Conservation (phyloP, 1,140 invertebrate species). For the Druon quercuslanigerum region DNA sequence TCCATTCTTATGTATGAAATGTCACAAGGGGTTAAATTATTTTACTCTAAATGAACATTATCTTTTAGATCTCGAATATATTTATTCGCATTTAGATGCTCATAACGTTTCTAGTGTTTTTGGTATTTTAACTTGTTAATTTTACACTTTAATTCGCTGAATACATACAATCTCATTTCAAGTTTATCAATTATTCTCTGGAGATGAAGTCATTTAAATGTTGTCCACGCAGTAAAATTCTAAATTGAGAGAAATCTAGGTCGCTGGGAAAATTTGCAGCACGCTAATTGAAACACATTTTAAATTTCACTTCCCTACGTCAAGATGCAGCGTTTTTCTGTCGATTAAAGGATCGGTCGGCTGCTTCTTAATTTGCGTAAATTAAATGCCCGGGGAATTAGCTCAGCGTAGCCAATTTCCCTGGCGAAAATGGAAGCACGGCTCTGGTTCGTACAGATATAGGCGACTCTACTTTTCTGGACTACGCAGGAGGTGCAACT, state of each 20-base stretch:
- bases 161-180: slow-evolving; percentile 5
- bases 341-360: slow-evolving; percentile 16
- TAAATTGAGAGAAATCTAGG: background rate
- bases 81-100: too few relatives aligned
- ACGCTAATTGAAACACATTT: slow-evolving; percentile 35
- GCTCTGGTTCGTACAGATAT: slow-evolving; percentile 16
- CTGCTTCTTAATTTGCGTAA: slow-evolving; percentile 44
- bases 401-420: slow-evolving; percentile 51
- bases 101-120: background rate
- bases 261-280: slow-evolving; percentile 32
- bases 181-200: background rate
- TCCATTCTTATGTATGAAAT: slow-evolving; percentile 31
- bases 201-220: background rate
- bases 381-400: slow-evolving; percentile 53
- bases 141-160: slow-evolving; percentile 15
- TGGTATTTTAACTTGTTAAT: slow-evolving; percentile 5
- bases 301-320: slow-evolving; percentile 16
- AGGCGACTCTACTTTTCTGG: slow-evolving; percentile 45
- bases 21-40: background rate
- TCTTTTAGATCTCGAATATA: background rate
- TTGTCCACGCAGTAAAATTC: background rate
- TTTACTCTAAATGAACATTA: background rate
- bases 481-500: slow-evolving; percentile 51
- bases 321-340: slow-evolving; percentile 20
- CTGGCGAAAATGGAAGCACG: slow-evolving; percentile 40